phyloP scores from a whole-genome alignment of 2,888 invertebrate species.

The Axea sp. region DNA sequence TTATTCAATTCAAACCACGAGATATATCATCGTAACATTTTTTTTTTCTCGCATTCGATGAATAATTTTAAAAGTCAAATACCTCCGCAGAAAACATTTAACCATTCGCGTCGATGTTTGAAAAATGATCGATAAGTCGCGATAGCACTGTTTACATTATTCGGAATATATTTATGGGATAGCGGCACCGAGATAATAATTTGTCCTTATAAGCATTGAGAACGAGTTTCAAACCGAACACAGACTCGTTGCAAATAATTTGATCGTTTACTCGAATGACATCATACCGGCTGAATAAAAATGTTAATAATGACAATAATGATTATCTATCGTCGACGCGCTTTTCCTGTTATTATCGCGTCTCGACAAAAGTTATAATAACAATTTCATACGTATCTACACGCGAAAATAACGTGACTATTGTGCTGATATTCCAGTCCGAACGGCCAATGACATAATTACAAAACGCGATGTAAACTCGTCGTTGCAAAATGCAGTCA shows the following conservation, averaged over 20 bases:
- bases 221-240: constrained; percentile 5
- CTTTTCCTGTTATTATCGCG: constrained; percentile 38
- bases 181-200: constrained; percentile 11
- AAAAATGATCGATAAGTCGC: constrained; percentile 12
- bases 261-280: constrained; percentile 13
- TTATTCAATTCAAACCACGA: no score
- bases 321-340: constrained; percentile 31
- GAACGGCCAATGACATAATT: constrained; percentile 35
- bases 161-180: constrained; percentile 6
- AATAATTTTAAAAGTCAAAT: no score
- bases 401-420: constrained; percentile 58
- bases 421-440: constrained; percentile 24
- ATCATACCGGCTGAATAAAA: constrained; percentile 25
- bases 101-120: no score
- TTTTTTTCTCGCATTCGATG: no score
- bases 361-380: constrained; percentile 31
- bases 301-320: constrained; percentile 9
- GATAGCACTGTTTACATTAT: constrained; percentile 20
- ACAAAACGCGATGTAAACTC: constrained; percentile 26
- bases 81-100: no score
- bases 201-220: neutral
- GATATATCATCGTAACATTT: no score
- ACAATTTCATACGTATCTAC: constrained; percentile 54
- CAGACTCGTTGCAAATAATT: constrained; percentile 7
- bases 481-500: constrained; percentile 9